Conservation (phyloP, 2,113 vertebrate species). For the Ammodytes dubius region DNA sequence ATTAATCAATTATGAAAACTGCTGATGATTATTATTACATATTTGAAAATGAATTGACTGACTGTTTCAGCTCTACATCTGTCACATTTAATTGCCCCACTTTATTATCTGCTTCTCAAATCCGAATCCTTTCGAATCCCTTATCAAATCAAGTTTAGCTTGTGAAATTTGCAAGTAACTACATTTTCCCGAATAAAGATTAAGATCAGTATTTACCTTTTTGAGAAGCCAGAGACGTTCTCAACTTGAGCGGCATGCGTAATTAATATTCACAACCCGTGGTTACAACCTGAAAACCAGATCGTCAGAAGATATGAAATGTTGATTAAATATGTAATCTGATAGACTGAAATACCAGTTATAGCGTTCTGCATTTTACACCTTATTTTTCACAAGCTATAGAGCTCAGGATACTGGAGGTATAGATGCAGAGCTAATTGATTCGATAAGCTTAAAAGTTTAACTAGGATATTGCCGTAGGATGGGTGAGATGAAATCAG, state of each 20-base stretch:
- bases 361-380: constrained; percentile 22
- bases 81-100: neutral
- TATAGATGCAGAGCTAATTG: neutral
- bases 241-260: neutral
- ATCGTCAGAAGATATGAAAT: constrained; percentile 32
- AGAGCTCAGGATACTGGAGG: neutral
- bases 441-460: constrained; percentile 20
- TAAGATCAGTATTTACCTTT: neutral
- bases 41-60: neutral
- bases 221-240: too few species aligned
- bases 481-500: neutral
- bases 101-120: constrained; percentile 8
- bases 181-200: constrained; percentile 5
- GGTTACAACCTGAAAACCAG: constrained; percentile 5
- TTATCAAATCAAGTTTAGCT: neutral
- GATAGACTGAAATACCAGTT: constrained; percentile 13
- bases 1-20: neutral
- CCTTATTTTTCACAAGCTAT: constrained; percentile 18
- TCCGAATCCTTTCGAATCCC: neutral
- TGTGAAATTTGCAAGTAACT: neutral
- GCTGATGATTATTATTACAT: neutral
- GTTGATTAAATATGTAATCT: constrained; percentile 36
- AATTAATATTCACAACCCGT: constrained; percentile 20
- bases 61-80: neutral
- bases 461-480: constrained; percentile 1